Evolutionary conservation across 2,113 vertebrate species (phyloP).

Genomic region (Cheirogaleus medius): DNA sequence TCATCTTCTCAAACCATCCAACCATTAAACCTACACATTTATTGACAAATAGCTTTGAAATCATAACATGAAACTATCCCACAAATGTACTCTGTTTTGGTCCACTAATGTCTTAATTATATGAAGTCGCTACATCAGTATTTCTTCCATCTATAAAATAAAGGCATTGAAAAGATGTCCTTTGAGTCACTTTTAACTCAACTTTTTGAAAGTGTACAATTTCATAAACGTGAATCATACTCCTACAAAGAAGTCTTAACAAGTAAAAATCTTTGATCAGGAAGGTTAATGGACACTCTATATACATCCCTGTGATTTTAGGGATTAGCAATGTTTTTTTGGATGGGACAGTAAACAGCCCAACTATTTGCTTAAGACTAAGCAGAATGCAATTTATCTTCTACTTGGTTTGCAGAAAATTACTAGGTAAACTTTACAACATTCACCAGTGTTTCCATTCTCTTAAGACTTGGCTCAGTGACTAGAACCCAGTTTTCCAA

Average conservation of each 20-base stretch:
- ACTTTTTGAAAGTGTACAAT: neutral
- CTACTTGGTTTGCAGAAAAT: neutral
- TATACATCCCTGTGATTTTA: neutral
- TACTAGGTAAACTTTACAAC: neutral
- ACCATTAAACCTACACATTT: neutral
- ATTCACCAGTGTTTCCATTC: neutral
- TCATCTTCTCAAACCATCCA: neutral
- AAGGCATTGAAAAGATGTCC: neutral
- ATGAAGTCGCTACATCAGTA: neutral
- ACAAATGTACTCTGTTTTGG: neutral
- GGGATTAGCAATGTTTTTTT: neutral
- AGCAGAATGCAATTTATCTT: neutral
- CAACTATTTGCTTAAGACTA: neutral
- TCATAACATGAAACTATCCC: neutral
- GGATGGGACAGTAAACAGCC: neutral
- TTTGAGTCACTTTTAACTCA: neutral
- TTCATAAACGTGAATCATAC: neutral
- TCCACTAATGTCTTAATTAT: neutral
- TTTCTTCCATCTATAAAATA: neutral
- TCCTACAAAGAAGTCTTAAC: neutral
- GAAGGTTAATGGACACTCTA: neutral
- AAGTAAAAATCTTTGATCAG: neutral
- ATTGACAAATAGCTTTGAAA: slow-evolving; percentile 12
- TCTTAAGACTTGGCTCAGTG: neutral
- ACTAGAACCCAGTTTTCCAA: neutral